Evolutionary conservation across 2,113 vertebrate species (phyloP), one percentile per base, ranked within the genome.

Genomic region (Ochotona curzoniae): DNA sequence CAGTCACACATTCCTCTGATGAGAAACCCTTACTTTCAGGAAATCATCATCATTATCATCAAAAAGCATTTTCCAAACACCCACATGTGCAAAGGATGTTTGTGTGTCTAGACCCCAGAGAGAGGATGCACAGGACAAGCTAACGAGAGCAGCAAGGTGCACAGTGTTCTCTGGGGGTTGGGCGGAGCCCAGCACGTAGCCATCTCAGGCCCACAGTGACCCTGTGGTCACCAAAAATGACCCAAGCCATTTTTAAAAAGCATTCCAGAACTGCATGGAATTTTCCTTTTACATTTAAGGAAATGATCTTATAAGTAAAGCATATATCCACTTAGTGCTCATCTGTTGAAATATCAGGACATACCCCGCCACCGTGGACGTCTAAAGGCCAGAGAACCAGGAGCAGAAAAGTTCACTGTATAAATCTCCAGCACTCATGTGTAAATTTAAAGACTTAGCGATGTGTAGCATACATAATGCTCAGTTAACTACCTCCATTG

Each of bases 11-110:
- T 80, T 74, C 51, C 82, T 96, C 88, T 94, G 96, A 94, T 91
- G 93, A 96, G 91, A 94, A 92, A 61, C 51, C 73, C 76, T 89
- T 67, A 95, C 87, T 93, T 93, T 93, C 87, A 87, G 93, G 84
- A 97, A 96, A 85, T 95, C 89, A 95, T 94, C 89, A 90, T 95
- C 87, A 96, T 96, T 95, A 96, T 91, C 95, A 96, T 95, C 94
- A 96, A 94, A 96, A 88, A 84, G 73, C 89, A 91, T 96, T 90
- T 97, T 96, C 83, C 87, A 66, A 94, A 95, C 94, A 96, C 94
- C 87, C 95, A 96, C 91, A 93, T 94, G 93, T 94, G 78, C 78
- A 89, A 91, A 96, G 82, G 60, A 51, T 28, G 84, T 74, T 93
- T 90, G 60, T 94, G 38, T 79, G 49, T 90, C 95, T 64, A 87